These are phyloP conservation scores for Leucoma salicis DNA, from an alignment of 2,888 invertebrate species.

Conservation along the genomic window DNA sequence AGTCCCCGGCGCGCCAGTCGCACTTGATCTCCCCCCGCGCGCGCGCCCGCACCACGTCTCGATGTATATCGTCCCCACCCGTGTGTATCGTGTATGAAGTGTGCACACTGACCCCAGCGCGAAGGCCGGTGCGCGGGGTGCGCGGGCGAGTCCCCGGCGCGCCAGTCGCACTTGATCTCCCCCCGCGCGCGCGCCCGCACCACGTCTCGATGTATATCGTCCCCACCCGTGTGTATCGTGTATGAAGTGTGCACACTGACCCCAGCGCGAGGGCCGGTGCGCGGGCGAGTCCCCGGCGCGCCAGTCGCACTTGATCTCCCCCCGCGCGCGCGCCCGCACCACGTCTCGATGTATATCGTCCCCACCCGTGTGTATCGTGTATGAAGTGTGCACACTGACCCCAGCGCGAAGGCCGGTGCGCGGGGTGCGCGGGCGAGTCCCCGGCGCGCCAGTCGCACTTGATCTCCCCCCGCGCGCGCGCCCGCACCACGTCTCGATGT, in stretches of 20 bases:
- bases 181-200: slow-evolving; percentile 56
- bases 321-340: slow-evolving; percentile 52
- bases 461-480: slow-evolving; percentile 65
- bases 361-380: no score
- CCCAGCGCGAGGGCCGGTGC: slow-evolving; percentile 62
- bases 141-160: slow-evolving; percentile 32
- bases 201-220: slow-evolving; percentile 73
- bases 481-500: slow-evolving; percentile 68
- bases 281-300: slow-evolving; percentile 35
- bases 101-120: slow-evolving; percentile 57
- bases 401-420: slow-evolving; percentile 58
- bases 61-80: no score
- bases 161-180: slow-evolving; percentile 79
- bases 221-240: no score
- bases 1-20: slow-evolving; percentile 61
- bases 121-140: slow-evolving; percentile 41
- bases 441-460: slow-evolving; percentile 73
- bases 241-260: slow-evolving; percentile 35
- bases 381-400: slow-evolving; percentile 41
- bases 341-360: slow-evolving; percentile 77
- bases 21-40: slow-evolving; percentile 74
- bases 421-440: slow-evolving; percentile 21
- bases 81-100: no score
- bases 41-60: slow-evolving; percentile 63
- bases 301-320: slow-evolving; percentile 80